phyloP scores from a whole-genome alignment of 2,888 invertebrate species.

The Chloroclystis v-ata region DNA sequence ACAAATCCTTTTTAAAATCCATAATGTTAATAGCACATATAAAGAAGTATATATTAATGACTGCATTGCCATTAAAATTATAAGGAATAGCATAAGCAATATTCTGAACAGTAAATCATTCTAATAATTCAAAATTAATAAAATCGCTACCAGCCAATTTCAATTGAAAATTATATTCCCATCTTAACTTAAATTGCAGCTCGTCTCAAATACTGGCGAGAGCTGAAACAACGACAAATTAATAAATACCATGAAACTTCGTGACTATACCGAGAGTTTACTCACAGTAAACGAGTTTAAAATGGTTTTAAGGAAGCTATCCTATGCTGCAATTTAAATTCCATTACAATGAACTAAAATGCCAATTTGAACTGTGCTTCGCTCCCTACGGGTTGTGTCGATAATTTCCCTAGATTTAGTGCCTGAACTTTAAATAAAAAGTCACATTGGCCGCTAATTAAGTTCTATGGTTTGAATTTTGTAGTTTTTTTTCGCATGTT shows the following conservation, averaged over 20 bases:
- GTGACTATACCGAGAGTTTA: constrained; percentile 54
- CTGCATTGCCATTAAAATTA: too few relatives aligned
- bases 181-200: constrained; percentile 4
- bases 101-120: too few relatives aligned
- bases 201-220: constrained; percentile 11
- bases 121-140: not conserved
- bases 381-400: constrained; percentile 32
- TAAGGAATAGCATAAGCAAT: too few relatives aligned
- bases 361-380: constrained; percentile 55
- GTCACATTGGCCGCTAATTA: too few relatives aligned
- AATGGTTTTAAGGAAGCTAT: constrained; percentile 61
- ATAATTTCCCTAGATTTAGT: constrained; percentile 42
- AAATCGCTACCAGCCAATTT: not conserved
- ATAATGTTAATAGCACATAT: too few relatives aligned
- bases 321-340: constrained; percentile 63
- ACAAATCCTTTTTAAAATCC: too few relatives aligned
- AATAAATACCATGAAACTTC: constrained; percentile 60
- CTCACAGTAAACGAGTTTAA: constrained; percentile 53
- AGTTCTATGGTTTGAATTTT: too few relatives aligned
- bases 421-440: constrained; percentile 15
- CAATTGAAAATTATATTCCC: not conserved
- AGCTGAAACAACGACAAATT: constrained; percentile 20
- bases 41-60: too few relatives aligned
- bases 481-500: too few relatives aligned
- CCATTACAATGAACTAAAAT: constrained; percentile 64